Base-by-base conservation (phyloP, 2,113 vertebrate species). In the Nothoprocta perdicaria region DNA sequence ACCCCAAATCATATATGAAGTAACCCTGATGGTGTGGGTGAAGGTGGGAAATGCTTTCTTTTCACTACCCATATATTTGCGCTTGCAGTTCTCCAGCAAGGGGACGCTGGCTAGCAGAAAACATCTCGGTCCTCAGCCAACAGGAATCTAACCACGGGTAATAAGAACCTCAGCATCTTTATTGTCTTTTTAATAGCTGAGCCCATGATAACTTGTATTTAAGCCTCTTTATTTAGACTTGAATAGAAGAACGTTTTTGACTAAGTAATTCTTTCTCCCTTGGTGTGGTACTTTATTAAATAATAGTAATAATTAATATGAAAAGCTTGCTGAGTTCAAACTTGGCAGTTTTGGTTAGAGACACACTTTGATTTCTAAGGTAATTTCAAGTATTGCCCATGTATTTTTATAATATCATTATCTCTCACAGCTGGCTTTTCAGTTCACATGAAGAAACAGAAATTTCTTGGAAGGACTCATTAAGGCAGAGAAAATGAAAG, bases 401-500 rank as follows among this genome's bases (percentile, higher is more conserved):
- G 7, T 91, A 63, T 89, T 95, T 95, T 93, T 75, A 45, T 90
- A 86, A 58, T 89, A 83, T 90, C 90, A 88, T 93, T 93, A 91
- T n/a, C 60, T 89, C 46, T 95, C 90, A 90, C 85, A 92, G 89
- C 75, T 93, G 92, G 86, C 52, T 89, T 73, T 94, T 85, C 41
- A 63, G 18, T 81, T 73, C 77, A 71, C 15, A 10, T 53, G 78
- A 55, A 95, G 93, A 92, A 96, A 92, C 35, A 50, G 72, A 46
- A 78, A 58, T 83, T 90, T 92, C 89, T 95, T 95, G 83, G 93
- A 86, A 78, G 69, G 68, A 80, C 12, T 95, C 10, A 10, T 89
- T 95, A 93, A 95, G 92, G 78, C 40, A 83, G 78, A 92, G 66
- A 94, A 94, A 93, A 89, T 53, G 16, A 82, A 89, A 92, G 93